Evolutionary conservation across 2,888 invertebrate species (phyloP), one percentile per base, ranked within the genome.

Genomic region (Drosophila maculinotata): DNA sequence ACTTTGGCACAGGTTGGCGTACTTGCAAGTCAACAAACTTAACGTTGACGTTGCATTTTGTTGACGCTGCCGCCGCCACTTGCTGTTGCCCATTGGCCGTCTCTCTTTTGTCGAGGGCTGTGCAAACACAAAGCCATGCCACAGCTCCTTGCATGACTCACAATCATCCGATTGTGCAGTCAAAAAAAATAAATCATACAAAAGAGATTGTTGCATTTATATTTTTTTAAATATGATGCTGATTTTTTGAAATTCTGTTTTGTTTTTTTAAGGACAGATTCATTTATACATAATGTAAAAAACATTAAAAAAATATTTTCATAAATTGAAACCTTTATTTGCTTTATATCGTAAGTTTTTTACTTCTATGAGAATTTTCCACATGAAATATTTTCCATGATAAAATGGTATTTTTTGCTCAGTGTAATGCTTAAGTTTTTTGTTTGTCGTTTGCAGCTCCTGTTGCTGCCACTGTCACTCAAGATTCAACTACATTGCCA

Each of bases 1-100:
- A 72, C 62, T 80, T 85, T 60, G 70, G 80, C 58, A 60, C 79
- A 80, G 80, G 87, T 79, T 86, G 83, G 49, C 67, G 65, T 58
- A 76, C 84, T 63, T 20, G 63, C 80, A 71, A 83, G 88, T 83
- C 82, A 83, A 83, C 87, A 83, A 83, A 83, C 88, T 88, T 66
- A 60, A 74, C 57, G 51, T 62, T 75, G 71, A 76, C 69, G 83
- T 71, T 76, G 70, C 47, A 77, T 60, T 73, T 76, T 51, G 74
- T 79, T 69, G 73, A 58, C 44, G 45, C 6, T 45, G 15, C 60
- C 15, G 47, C 62, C 39, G 58, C 58, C 41, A 48, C 26, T 64
- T 45, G 75, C 57, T 20, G n/a, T 47, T 47, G 48, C 30, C 41
- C 42, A 54, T 38, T 45, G 63, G 20, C 52, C 41, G 23, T 31